A percentile compares a stretch with the other conserved stretches of the same genome.
Evolutionary conservation across 2,113 vertebrate species (phyloP).

Genomic region (Lathamus discolor): DNA sequence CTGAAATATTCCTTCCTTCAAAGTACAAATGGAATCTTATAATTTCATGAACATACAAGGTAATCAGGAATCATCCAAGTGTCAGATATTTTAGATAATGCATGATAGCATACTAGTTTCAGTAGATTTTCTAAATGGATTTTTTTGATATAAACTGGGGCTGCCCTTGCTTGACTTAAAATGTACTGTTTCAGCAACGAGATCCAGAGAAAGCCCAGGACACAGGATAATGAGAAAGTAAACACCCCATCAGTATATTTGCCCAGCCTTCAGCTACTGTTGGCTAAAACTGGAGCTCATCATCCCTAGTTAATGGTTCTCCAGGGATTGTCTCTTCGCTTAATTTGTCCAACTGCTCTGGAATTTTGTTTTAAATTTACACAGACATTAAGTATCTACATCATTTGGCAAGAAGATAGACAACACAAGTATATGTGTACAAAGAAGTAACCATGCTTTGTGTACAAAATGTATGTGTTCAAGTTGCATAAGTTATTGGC

Average conservation of each 20-base stretch:
- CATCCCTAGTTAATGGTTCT: background rate
- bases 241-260: background rate
- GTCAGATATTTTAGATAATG: background rate
- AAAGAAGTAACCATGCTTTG: background rate
- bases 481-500: background rate
- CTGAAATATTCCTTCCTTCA: background rate
- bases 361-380: background rate
- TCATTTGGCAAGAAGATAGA: background rate
- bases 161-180: background rate
- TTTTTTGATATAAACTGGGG: background rate
- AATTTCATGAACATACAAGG: background rate
- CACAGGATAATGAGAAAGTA: background rate
- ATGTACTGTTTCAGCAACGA: background rate
- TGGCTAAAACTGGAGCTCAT: background rate
- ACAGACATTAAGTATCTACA: background rate
- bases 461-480: background rate
- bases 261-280: background rate
- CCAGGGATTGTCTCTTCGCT: background rate
- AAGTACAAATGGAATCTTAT: background rate
- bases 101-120: background rate
- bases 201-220: background rate
- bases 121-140: background rate
- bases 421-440: background rate
- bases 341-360: background rate
- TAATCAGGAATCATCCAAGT: background rate